Evolutionary conservation across 1,140 invertebrate genomes (phyloP), one percentile per base, ranked within the genome.

Genomic region (Mesaphorura yosii): DNA sequence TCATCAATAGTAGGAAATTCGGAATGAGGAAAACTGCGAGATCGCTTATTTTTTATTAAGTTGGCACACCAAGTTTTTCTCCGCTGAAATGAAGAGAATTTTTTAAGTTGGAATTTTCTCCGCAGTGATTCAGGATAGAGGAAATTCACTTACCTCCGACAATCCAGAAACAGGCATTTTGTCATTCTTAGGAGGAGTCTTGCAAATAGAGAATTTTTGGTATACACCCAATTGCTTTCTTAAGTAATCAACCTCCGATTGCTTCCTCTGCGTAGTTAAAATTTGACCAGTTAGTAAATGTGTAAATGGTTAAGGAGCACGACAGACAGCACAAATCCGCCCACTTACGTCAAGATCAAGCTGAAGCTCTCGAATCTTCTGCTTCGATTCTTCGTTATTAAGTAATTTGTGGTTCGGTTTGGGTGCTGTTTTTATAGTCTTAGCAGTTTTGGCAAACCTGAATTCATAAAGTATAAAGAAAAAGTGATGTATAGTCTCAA

Each of bases 391-490:
- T 3, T 22, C 26, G 22, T 41, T 40, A 20, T 38, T 41, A 0
- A 34, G 14, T 0, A 79, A 66, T 1, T 83, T 75, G 60, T 81
- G 78, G 64, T 88, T 88, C 0, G 84, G 69, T 50, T 77, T 70
- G 0, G 86, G 85, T 55, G 81, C 63, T 26, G 69, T 68, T 25
- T 65, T 62, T 29, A 73, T 68, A 7, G 55, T 60, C 46, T 73
- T 73, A 1, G 72, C 71, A 27, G 63, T 34, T 10, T 34, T 62
- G 0, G 71, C 71, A 64, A 72, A 72, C 48, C 69, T 64, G 44
- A 41, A 27, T 19, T 12, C 19, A 20, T 48, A 5, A 48, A 10
- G 12, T 3, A 46, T 19, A 42, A 20, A 47, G 23, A 34, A 31
- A 29, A 34, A 14, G 28, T 38, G 25, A 20, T 27, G 47, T 27